Conservation (phyloP, 1,140 invertebrate species). For the Aphis gossypii region DNA sequence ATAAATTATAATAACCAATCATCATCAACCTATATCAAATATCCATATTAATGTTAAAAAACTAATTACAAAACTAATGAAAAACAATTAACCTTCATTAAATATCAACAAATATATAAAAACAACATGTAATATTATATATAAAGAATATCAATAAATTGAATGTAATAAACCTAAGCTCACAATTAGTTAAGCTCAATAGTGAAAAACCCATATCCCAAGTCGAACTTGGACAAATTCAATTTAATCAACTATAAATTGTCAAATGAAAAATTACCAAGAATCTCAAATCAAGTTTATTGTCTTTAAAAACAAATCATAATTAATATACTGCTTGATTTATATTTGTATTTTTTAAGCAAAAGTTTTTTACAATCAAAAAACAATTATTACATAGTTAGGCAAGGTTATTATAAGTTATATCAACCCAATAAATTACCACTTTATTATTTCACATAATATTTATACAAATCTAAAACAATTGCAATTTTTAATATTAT, state of each 20-base stretch:
- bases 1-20: neutral
- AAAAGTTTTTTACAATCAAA: neutral
- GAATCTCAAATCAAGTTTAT: neutral
- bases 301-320: neutral
- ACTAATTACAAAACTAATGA: neutral
- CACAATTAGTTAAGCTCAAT: neutral
- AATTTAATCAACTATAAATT: conserved; percentile 8
- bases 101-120: neutral
- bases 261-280: neutral
- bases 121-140: neutral
- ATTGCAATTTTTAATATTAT: neutral
- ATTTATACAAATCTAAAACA: neutral
- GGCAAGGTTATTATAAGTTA: neutral
- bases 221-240: neutral
- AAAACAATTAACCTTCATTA: neutral
- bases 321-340: neutral
- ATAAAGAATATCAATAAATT: neutral
- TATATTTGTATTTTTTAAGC: neutral
- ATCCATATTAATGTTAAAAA: neutral
- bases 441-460: neutral
- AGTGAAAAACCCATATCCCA: neutral
- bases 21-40: neutral
- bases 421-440: neutral
- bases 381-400: neutral
- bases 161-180: neutral